Evolutionary conservation across 1,140 invertebrate genomes (phyloP).

Genomic region (Ctenoplectra terminalis): DNA sequence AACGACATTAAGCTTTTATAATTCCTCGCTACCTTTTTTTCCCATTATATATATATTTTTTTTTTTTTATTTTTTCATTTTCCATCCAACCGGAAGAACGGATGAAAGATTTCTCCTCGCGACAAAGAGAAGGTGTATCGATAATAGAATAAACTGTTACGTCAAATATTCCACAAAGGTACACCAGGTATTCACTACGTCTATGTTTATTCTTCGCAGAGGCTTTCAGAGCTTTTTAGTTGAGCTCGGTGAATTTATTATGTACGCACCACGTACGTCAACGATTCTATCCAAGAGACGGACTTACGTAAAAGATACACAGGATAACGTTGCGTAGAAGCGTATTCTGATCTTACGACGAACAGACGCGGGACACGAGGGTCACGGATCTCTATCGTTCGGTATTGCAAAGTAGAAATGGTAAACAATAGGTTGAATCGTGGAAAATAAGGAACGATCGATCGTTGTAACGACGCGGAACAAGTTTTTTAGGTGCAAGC

Average conservation of each 20-base stretch:
- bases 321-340: neutral
- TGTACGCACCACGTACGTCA: neutral
- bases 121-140: neutral
- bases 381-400: neutral
- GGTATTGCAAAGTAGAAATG: neutral
- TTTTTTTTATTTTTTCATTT: neutral
- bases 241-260: neutral
- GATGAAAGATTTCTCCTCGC: too few relatives aligned
- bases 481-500: too few relatives aligned
- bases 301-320: neutral
- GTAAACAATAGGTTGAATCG: neutral
- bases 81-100: neutral
- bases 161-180: neutral
- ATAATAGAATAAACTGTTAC: neutral
- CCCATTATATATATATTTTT: neutral
- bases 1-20: neutral
- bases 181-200: neutral
- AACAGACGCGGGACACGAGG: neutral
- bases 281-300: neutral
- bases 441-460: neutral
- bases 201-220: neutral
- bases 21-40: neutral
- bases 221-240: neutral
- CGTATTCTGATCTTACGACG: conserved; percentile 8
- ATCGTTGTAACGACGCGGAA: too few relatives aligned